Conservation (phyloP, 2,797 vertebrate genomes). For the Acanthurus leucopareius region DNA sequence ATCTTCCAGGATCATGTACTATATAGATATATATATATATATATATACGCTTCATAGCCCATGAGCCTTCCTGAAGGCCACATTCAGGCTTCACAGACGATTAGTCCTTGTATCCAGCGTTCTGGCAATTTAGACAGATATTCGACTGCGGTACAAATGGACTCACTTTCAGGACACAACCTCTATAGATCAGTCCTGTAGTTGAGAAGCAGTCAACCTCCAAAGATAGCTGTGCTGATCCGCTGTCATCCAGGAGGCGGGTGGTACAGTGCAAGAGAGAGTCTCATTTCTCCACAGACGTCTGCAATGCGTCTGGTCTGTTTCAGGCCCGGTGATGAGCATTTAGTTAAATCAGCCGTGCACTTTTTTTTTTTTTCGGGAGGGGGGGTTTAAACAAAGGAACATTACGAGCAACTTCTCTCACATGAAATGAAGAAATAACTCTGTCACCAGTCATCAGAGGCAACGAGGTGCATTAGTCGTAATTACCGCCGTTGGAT, state of each 20-base stretch:
- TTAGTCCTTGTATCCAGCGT: conserved; percentile 11
- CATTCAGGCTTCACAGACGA: conserved; percentile 35
- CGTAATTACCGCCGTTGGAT: conserved; percentile 70
- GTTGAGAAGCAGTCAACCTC: conserved; percentile 41
- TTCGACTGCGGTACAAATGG: conserved; percentile 26
- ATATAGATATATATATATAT: not conserved
- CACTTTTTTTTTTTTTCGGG: conserved; percentile 28
- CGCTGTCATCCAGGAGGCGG: conserved; percentile 36
- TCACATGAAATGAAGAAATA: conserved; percentile 67
- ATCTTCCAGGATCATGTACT: too few relatives aligned
- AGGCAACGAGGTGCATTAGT: conserved; percentile 67
- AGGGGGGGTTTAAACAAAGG: conserved; percentile 40
- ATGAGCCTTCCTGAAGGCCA: conserved; percentile 25
- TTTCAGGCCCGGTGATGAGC: conserved; percentile 27
- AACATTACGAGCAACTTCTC: conserved; percentile 51
- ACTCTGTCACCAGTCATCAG: conserved; percentile 61
- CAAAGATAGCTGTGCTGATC: conserved; percentile 37
- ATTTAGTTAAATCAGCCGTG: conserved; percentile 43
- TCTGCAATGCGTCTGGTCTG: conserved; percentile 18
- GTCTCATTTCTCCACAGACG: conserved; percentile 14
- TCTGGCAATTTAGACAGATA: conserved; percentile 42
- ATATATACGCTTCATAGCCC: not conserved
- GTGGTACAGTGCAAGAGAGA: conserved; percentile 14
- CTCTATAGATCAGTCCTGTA: conserved; percentile 33
- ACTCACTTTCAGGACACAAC: conserved; percentile 28